A percentile compares a stretch with the other conserved stretches of the same genome.
These are phyloP conservation scores for Ophthalmolycus amberensis DNA, from an alignment of 2,113 vertebrate genomes.

Conservation along the genomic window DNA sequence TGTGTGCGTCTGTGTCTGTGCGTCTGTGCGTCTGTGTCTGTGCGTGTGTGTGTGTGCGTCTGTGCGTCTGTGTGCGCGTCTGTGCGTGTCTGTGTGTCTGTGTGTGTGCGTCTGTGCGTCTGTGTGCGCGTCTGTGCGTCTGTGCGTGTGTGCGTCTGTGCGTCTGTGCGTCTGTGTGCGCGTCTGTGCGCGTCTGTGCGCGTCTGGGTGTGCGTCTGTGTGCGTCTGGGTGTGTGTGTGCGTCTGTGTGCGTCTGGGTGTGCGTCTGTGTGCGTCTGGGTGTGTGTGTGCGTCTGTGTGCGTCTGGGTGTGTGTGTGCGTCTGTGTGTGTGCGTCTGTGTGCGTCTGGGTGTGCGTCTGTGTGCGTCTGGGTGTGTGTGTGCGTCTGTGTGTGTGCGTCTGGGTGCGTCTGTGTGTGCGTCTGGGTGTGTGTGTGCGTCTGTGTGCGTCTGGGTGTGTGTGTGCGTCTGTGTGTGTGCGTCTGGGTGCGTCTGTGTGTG, in stretches of 20 bases:
- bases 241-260: neutral
- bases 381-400: neutral
- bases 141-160: no score
- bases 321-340: neutral
- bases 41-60: no score
- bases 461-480: neutral
- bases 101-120: no score
- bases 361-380: neutral
- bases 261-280: neutral
- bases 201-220: no score
- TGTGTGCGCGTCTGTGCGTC: no score
- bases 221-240: no score
- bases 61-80: no score
- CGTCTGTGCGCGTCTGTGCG: no score
- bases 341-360: no score
- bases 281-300: neutral
- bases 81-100: no score
- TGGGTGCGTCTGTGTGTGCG: neutral
- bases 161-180: no score
- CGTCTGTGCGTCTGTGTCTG: no score
- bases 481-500: neutral
- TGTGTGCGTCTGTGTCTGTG: neutral
- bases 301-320: neutral
- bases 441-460: neutral
- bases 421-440: neutral